These are phyloP conservation scores for Ypsolopha scabrella DNA, from an alignment of 2,888 invertebrate species.

Conservation along the genomic window DNA sequence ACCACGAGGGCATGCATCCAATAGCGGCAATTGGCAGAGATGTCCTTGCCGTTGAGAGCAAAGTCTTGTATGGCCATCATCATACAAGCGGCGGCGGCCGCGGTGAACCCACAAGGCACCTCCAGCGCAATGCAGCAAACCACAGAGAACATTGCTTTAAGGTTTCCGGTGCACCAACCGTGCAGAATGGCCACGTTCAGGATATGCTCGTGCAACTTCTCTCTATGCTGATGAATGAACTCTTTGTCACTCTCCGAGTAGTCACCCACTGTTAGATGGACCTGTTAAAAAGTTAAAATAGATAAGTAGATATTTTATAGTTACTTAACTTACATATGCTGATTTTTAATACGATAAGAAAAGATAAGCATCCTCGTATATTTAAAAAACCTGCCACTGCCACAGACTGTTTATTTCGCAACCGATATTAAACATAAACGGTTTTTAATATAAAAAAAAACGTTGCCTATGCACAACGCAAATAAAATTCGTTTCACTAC, in stretches of 20 bases:
- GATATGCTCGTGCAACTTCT: conserved; percentile 48
- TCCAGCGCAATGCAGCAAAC: conserved; percentile 69
- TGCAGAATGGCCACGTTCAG: conserved; percentile 52
- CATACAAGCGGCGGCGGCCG: conserved; percentile 68
- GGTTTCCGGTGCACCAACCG: conserved; percentile 46
- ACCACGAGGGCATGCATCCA: conserved; percentile 72
- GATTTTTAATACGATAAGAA: no score
- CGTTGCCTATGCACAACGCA: no score
- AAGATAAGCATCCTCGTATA: no score
- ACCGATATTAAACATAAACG: no score
- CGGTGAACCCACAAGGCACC: conserved; percentile 73
- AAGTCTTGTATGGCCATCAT: conserved; percentile 73
- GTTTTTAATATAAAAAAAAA: no score
- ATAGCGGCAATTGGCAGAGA: conserved; percentile 41
- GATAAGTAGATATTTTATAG: no score
- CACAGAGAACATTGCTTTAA: conserved; percentile 65
- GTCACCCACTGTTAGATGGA: conserved; percentile 40
- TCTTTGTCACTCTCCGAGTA: conserved; percentile 54
- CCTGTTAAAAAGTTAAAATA: conserved; percentile 24
- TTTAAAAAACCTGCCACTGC: no score
- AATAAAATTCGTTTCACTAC: no score
- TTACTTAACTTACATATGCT: no score
- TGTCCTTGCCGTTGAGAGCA: conserved; percentile 41
- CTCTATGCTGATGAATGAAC: conserved; percentile 61
- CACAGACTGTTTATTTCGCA: no score